phyloP scores from a whole-genome alignment of 2,888 invertebrate species.

The Drosophila histrio region DNA sequence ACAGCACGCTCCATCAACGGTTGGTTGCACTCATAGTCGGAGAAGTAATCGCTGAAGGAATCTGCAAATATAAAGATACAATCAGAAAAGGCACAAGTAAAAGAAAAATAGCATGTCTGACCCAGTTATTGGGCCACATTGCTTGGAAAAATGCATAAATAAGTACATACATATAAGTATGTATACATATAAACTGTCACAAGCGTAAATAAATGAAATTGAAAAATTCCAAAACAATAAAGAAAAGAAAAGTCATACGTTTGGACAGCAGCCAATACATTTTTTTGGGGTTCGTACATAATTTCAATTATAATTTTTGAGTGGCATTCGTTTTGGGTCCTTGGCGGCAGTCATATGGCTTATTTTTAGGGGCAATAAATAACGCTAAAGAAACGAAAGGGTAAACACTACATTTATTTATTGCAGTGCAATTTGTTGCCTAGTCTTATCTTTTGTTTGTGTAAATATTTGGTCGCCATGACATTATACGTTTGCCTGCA shows the following conservation, averaged over 20 bases:
- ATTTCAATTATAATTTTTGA: constrained; percentile 43
- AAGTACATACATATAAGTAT: constrained; percentile 1
- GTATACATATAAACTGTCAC: constrained; percentile 59
- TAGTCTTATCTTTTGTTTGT: constrained; percentile 45
- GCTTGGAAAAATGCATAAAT: constrained; percentile 4
- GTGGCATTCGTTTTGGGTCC: constrained; percentile 40
- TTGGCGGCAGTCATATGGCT: constrained; percentile 29
- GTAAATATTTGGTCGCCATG: constrained; percentile 66
- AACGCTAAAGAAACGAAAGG: constrained; percentile 5
- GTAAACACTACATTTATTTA: constrained; percentile 37
- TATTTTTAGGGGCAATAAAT: constrained; percentile 50
- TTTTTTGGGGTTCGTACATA: constrained; percentile 28
- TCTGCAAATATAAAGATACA: constrained; percentile 67
- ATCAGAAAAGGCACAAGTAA: constrained; percentile 22
- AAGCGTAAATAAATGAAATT: constrained; percentile 49
- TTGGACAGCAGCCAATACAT: constrained; percentile 62
- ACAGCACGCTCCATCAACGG: constrained; percentile 90
- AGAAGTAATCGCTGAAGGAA: constrained; percentile 82
- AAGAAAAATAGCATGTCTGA: constrained; percentile 34
- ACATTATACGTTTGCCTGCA: constrained; percentile 33
- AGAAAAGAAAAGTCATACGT: constrained; percentile 19
- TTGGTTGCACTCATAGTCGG: constrained; percentile 91
- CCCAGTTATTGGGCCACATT: constrained; percentile 41
- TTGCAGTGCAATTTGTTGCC: constrained; percentile 37
- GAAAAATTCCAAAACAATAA: constrained; percentile 35